Conservation (phyloP, 2,888 invertebrate species). For the Gisinianus flammeolus region DNA sequence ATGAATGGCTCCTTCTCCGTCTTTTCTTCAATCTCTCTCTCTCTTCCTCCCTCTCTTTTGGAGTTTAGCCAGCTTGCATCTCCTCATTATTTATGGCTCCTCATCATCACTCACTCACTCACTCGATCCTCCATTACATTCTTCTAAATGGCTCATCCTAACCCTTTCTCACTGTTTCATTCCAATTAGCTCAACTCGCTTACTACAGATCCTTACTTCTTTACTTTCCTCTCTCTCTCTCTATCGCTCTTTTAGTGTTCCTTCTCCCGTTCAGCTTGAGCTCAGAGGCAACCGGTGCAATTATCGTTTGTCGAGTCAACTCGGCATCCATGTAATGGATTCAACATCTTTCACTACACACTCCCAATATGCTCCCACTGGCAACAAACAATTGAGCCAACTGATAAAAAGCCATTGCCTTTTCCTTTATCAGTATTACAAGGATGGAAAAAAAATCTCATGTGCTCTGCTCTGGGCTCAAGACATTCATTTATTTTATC, state of each 20-base stretch:
- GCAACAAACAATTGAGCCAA: too few relatives aligned
- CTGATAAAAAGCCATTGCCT: too few relatives aligned
- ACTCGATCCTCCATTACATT: slow-evolving; percentile 30
- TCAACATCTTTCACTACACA: background rate
- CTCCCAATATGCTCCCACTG: too few relatives aligned
- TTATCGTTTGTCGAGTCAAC: slow-evolving; percentile 22
- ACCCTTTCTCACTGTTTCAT: slow-evolving; percentile 35
- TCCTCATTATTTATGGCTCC: slow-evolving; percentile 38
- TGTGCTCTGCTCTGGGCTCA: too few relatives aligned
- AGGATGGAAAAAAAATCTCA: too few relatives aligned
- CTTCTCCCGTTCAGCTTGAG: background rate
- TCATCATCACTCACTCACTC: slow-evolving; percentile 36
- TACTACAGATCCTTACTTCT: background rate
- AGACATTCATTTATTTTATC: too few relatives aligned
- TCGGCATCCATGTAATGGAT: background rate
- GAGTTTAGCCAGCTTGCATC: slow-evolving; percentile 36
- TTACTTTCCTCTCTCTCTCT: background rate
- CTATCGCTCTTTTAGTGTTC: background rate
- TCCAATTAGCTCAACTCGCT: slow-evolving; percentile 27
- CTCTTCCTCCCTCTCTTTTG: slow-evolving; percentile 3
- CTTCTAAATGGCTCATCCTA: slow-evolving; percentile 33
- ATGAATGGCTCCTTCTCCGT: slow-evolving; percentile 23
- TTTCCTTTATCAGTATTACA: too few relatives aligned
- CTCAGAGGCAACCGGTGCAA: slow-evolving; percentile 10
- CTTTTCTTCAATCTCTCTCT: background rate